Conservation (phyloP, 1,140 invertebrate genomes). For the Drosophila sechellia region DNA sequence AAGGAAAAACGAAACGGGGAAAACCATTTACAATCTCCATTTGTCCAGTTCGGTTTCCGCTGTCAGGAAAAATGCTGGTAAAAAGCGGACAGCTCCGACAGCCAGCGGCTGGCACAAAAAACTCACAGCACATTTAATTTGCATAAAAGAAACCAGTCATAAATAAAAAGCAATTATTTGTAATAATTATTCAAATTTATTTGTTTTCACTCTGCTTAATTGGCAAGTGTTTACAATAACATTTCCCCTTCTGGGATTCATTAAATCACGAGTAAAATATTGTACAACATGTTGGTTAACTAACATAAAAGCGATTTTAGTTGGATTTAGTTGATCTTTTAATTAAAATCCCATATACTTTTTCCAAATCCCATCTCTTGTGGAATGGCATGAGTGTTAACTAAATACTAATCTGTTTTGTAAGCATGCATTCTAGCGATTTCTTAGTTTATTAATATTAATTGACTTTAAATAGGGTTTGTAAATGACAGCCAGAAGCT, state of each 20-base stretch:
- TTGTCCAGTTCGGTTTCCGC: slow-evolving; percentile 44
- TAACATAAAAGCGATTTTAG: slow-evolving; percentile 30
- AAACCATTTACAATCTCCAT: slow-evolving; percentile 33
- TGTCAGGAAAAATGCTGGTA: slow-evolving; percentile 29
- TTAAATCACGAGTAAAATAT: slow-evolving; percentile 12
- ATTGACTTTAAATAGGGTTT: no score
- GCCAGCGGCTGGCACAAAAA: slow-evolving; percentile 30
- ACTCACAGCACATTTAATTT: slow-evolving; percentile 41
- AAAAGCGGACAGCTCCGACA: slow-evolving; percentile 50
- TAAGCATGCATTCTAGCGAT: slow-evolving; percentile 27
- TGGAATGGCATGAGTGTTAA: slow-evolving; percentile 25
- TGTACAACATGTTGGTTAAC: slow-evolving; percentile 11
- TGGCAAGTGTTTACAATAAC: slow-evolving; percentile 29
- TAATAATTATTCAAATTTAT: slow-evolving; percentile 62
- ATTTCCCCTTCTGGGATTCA: slow-evolving; percentile 2
- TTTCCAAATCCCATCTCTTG: slow-evolving; percentile 11
- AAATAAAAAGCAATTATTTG: slow-evolving; percentile 62
- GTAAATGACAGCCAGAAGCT: not conserved
- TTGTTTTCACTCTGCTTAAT: slow-evolving; percentile 41
- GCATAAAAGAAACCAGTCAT: slow-evolving; percentile 45
- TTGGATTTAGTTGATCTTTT: slow-evolving; percentile 35
- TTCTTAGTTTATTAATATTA: not conserved
- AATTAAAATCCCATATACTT: slow-evolving; percentile 19
- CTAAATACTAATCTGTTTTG: slow-evolving; percentile 1
- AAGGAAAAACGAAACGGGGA: slow-evolving; percentile 12